Percentiles rank a stretch among this genome's conserved stretches.
phyloP scores from a whole-genome alignment of 2,888 invertebrate species.

The Folsomia candida region DNA sequence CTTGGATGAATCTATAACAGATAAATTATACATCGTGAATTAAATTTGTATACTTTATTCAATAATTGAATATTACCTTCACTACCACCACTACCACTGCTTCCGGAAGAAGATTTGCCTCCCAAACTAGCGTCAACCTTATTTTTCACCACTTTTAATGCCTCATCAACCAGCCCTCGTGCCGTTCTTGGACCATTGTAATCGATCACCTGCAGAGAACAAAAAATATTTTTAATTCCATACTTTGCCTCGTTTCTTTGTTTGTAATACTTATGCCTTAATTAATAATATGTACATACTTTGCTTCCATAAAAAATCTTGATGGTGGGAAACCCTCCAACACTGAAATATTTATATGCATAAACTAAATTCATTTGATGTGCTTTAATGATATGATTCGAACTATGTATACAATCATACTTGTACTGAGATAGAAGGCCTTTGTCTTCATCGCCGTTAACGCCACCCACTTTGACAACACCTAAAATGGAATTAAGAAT shows the following conservation, averaged over 20 bases:
- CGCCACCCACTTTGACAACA: conserved; percentile 87
- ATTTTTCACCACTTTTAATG: conserved; percentile 71
- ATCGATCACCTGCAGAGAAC: too few species aligned
- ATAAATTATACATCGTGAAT: conserved; percentile 9
- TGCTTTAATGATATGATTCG: too few species aligned
- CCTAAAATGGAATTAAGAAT: conserved; percentile 61
- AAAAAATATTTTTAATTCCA: too few species aligned
- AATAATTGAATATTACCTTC: not conserved
- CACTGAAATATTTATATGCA: too few species aligned
- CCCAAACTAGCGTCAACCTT: conserved; percentile 71
- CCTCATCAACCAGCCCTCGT: conserved; percentile 79
- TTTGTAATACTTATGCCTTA: too few species aligned
- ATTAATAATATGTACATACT: too few species aligned
- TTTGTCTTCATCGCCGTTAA: conserved; percentile 87
- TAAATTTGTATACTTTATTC: not conserved
- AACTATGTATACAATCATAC: too few species aligned
- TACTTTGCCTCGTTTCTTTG: too few species aligned
- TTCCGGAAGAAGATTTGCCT: conserved; percentile 55
- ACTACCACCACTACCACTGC: conserved; percentile 23
- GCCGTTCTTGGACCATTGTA: conserved; percentile 84
- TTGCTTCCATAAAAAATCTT: conserved; percentile 89
- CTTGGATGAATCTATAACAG: conserved; percentile 51
- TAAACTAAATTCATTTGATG: too few species aligned
- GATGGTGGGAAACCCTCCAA: conserved; percentile 91
- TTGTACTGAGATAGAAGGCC: conserved; percentile 75